These are phyloP conservation scores for Leptocoma aspasia DNA, from an alignment of 2,113 vertebrate genomes.

Conservation along the genomic window DNA sequence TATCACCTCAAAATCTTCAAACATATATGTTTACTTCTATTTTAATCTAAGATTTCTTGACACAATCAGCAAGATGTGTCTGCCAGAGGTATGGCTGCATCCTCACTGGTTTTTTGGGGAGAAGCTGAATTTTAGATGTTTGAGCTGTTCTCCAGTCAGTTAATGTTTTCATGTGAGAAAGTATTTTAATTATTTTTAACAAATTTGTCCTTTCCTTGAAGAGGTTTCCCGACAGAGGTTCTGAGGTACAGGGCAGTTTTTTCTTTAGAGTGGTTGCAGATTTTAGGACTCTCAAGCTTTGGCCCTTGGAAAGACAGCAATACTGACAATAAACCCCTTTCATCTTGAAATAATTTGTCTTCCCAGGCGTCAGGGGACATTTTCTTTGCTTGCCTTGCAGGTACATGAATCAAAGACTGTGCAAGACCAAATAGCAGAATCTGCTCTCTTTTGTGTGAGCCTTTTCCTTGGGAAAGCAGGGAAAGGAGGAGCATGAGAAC, in stretches of 20 bases:
- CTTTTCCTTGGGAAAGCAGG: not conserved
- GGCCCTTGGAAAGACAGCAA: not conserved
- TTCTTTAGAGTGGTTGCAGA: not conserved
- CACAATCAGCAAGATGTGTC: not conserved
- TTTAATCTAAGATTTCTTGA: not conserved
- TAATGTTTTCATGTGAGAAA: not conserved
- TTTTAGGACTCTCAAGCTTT: not conserved
- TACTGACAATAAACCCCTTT: not conserved
- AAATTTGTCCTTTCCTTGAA: not conserved
- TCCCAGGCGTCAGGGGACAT: not conserved
- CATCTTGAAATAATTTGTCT: not conserved
- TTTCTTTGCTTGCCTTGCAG: not conserved
- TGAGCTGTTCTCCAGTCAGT: not conserved
- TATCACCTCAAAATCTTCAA: not conserved
- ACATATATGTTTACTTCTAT: not conserved
- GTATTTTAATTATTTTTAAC: not conserved
- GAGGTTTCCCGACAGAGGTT: not conserved
- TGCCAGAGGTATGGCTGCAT: not conserved
- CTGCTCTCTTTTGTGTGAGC: not conserved
- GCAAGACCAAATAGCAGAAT: not conserved
- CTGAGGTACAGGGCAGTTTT: not conserved
- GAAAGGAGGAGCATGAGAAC: not conserved
- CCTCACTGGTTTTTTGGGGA: not conserved
- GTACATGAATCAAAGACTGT: not conserved
- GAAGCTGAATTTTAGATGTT: not conserved